A percentile compares a stretch with the other conserved stretches of the same genome.
Conservation (phyloP, 2,797 vertebrate species). For the Avahi laniger region DNA sequence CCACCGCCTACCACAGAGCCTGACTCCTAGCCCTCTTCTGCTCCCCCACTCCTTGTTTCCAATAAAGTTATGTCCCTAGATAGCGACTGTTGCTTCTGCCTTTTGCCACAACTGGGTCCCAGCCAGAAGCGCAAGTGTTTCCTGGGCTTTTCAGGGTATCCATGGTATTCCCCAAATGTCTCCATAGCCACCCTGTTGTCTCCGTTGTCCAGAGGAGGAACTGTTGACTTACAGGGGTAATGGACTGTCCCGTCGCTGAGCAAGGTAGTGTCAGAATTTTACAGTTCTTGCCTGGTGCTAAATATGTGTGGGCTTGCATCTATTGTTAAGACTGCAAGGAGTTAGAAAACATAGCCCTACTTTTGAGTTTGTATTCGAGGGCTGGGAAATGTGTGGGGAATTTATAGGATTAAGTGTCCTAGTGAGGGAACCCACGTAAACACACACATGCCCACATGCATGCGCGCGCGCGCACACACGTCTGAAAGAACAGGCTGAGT, state of each 20-base stretch:
- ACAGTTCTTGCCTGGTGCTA: neutral
- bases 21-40: slow-evolving; percentile 51
- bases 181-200: neutral
- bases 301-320: neutral
- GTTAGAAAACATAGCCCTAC: neutral
- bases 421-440: neutral
- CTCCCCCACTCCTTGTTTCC: neutral
- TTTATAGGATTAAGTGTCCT: neutral
- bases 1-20: slow-evolving; percentile 30
- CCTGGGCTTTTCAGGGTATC: neutral
- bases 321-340: neutral
- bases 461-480: no score
- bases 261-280: neutral
- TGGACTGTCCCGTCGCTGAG: neutral
- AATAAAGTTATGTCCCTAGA: slow-evolving; percentile 71
- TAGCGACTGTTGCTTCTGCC: neutral
- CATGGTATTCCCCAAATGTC: neutral
- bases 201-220: neutral
- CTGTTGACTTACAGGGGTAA: neutral
- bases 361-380: neutral
- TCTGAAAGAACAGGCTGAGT: neutral
- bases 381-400: neutral
- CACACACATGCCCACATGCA: neutral
- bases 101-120: neutral
- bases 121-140: neutral